A percentile compares a stretch with the other conserved stretches of the same genome.
Conservation (phyloP, 2,113 vertebrate species). For the Theristicus caerulescens region DNA sequence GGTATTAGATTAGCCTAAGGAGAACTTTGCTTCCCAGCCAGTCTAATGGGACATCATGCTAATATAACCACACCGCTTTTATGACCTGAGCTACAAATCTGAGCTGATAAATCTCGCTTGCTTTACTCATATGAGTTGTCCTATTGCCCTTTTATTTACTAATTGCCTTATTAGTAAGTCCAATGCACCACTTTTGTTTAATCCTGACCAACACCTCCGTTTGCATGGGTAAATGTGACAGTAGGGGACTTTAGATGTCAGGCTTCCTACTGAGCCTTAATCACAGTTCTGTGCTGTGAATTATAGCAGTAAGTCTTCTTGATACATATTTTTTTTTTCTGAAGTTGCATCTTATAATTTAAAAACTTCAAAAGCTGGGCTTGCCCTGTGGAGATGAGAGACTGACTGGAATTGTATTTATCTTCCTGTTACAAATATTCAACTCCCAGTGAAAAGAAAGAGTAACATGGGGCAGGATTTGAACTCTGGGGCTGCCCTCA, state of each 20-base stretch:
- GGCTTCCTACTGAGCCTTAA: background rate
- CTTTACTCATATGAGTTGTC: background rate
- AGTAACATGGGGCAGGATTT: background rate
- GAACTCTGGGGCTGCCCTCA: background rate
- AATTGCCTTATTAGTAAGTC: slow-evolving; percentile 13
- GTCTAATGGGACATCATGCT: background rate
- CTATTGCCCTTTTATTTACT: slow-evolving; percentile 31
- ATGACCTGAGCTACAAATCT: background rate
- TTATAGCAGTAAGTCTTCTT: background rate
- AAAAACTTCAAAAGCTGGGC: background rate
- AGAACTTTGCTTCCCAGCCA: background rate
- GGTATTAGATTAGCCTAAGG: background rate
- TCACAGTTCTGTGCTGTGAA: background rate
- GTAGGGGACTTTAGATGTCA: background rate
- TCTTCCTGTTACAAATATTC: background rate
- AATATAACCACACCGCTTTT: background rate
- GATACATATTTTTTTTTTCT: background rate
- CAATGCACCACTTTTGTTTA: background rate
- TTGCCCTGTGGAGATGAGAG: background rate
- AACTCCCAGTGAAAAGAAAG: background rate
- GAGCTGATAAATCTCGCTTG: background rate
- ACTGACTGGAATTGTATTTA: background rate
- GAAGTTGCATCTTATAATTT: background rate
- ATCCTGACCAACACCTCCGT: background rate
- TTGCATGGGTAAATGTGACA: background rate